Evolutionary conservation across 2,797 vertebrate genomes (phyloP), one percentile per base, ranked within the genome.

Genomic region (Labroides dimidiatus): DNA sequence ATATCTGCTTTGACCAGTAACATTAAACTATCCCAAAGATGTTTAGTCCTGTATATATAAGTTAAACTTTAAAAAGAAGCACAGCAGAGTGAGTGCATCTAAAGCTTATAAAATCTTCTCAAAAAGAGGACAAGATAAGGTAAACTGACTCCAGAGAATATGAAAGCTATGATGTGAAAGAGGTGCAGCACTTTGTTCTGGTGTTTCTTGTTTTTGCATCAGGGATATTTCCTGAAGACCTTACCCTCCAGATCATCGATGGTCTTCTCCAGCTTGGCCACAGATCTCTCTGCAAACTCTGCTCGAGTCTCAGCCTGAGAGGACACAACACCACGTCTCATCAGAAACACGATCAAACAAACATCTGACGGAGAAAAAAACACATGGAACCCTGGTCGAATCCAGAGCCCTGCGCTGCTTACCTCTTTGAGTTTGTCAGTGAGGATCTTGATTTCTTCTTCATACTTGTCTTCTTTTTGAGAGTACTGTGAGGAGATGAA

Each of bases 401-500:
- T 17, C 39, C 2, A 33, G 30, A 33, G 30, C 30, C 30, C 30
- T 33, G 30, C 8, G 30, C 42, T 6, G 0, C 62, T 84, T 58
- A 96, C 97, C 96, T 99, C 97, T 89, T 99, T 99, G 70, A 99
- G 96, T 87, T 99, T 99, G 91, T 99, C 97, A 5, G 97, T 97
- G 75, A 99, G 92, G 88, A 99, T 96, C 93, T 98, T 99, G 67
- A 99, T 98, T 89, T 99, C 97, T 64, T 99, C 97, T 80, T 99
- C 97, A 14, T 99, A 99, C 84, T 98, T 99, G 91, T 99, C 97
- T 85, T 99, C 97, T 78, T 99, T 99, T 85, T 97, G 97, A 48
- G 97, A 99, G 84, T 99, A 99, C 97, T 99, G 30, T 33, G 86
- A 7, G 82, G 10, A 79, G n/a, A 87, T 5, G 16, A 69, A 60